Base-by-base conservation (phyloP, 2,888 invertebrate genomes). In the Bugulina stolonifera region DNA sequence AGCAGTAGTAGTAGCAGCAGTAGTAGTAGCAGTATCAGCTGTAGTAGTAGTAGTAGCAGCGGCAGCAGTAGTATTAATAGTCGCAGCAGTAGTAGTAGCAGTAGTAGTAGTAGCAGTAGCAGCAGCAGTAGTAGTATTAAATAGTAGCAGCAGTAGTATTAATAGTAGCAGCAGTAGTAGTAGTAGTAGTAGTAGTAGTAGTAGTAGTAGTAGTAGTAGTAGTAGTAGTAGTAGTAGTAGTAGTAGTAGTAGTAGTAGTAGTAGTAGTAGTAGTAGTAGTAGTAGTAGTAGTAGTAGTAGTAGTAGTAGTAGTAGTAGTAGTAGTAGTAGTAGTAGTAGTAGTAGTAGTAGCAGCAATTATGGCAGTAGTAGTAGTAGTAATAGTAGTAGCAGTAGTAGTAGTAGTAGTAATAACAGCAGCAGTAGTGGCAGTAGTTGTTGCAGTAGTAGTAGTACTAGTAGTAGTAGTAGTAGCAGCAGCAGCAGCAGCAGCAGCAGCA, bases 331-430 rank as follows among this genome's bases (percentile, higher is more conserved):
- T 43, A 43, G 43, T n/a, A n/a, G n/a, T n/a, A n/a, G n/a, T n/a
- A n/a, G n/a, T n/a, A n/a, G n/a, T n/a, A n/a, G n/a, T n/a, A n/a
- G n/a, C n/a, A n/a, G n/a, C n/a, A n/a, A n/a, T n/a, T n/a, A n/a
- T n/a, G n/a, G n/a, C n/a, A n/a, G n/a, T n/a, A n/a, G n/a, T n/a
- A n/a, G n/a, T n/a, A n/a, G n/a, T n/a, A n/a, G n/a, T n/a, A n/a
- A n/a, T n/a, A n/a, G n/a, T n/a, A n/a, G n/a, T n/a, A 75, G 91
- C 93, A 78, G 92, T 91, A 73, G 90, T 77, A 73, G 83, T 81
- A 72, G 85, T 5, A 74, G 78, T 18, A 78, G 78, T 78, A 73
- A 54, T 72, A 54, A 71, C 29, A 27, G 22, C 52, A 25, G 23
- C 22, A 27, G n/a, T n/a, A n/a, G n/a, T n/a, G n/a, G n/a, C n/a